Evolutionary conservation across 1,140 invertebrate genomes (phyloP).

Genomic region (Drosophila asahinai): DNA sequence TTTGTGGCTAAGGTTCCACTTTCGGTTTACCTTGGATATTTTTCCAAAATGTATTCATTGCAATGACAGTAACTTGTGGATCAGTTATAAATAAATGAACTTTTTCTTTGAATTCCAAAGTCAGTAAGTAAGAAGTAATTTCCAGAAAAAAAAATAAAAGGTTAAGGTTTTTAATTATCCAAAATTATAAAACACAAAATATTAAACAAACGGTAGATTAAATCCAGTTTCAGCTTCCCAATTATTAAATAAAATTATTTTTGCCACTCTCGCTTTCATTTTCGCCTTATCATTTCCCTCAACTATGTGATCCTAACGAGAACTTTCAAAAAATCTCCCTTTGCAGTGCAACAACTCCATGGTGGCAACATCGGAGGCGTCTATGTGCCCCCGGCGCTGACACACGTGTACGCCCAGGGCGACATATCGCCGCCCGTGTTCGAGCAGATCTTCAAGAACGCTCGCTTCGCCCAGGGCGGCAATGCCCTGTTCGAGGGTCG

Average conservation of each 20-base stretch:
- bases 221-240: no score
- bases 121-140: neutral
- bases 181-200: neutral
- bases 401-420: constrained; percentile 86
- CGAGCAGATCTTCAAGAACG: constrained; percentile 96
- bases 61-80: neutral
- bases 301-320: constrained; percentile 1
- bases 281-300: no score
- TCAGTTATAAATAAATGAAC: neutral
- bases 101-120: neutral
- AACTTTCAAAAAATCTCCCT: neutral
- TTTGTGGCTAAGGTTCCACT: neutral
- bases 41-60: neutral
- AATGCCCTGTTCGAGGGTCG: constrained; percentile 97
- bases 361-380: constrained; percentile 70
- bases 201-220: neutral
- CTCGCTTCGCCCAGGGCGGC: constrained; percentile 96
- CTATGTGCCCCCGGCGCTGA: constrained; percentile 77
- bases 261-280: neutral
- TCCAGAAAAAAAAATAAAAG: neutral
- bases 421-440: constrained; percentile 94
- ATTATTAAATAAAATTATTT: neutral
- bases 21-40: no score
- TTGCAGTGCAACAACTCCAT: constrained; percentile 80
- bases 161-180: neutral